Conservation (phyloP, 2,888 invertebrate species). For the Ormyrus thymus region DNA sequence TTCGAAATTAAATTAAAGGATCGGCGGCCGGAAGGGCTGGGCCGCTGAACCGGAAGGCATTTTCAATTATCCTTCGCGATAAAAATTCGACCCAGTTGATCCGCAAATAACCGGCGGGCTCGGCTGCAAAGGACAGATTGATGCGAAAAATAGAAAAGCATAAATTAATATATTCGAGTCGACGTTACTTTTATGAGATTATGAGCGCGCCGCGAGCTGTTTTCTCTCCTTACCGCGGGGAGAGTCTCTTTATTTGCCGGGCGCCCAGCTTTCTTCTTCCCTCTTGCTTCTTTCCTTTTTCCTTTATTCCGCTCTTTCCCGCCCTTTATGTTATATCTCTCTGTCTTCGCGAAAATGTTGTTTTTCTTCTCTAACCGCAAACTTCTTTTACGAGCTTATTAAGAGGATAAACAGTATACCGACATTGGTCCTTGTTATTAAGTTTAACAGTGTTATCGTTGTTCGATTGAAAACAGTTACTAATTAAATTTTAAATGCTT, state of each 20-base stretch:
- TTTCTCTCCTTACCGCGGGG: slow-evolving; percentile 7
- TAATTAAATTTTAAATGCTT: too few relatives aligned
- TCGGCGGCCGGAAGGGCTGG: too few relatives aligned
- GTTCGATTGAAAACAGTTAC: too few relatives aligned
- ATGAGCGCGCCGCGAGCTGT: slow-evolving; percentile 37
- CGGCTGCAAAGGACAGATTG: slow-evolving; percentile 13
- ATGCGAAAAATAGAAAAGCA: slow-evolving; percentile 28
- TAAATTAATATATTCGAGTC: slow-evolving; percentile 38
- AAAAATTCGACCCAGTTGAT: slow-evolving; percentile 5
- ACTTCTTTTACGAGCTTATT: slow-evolving; percentile 38
- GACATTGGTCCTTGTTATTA: too few relatives aligned
- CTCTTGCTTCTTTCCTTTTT: not conserved
- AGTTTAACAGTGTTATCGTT: too few relatives aligned
- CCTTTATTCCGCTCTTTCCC: not conserved
- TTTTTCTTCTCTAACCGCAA: slow-evolving; percentile 29
- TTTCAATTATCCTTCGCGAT: slow-evolving; percentile 4
- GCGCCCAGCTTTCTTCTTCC: not conserved
- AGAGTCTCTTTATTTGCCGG: slow-evolving; percentile 30
- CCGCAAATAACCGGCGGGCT: slow-evolving; percentile 16
- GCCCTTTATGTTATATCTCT: not conserved
- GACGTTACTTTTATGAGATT: slow-evolving; percentile 46
- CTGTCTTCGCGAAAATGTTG: not conserved
- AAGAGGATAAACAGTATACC: not conserved
- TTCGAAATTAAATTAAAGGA: too few relatives aligned
- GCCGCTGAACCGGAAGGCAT: too few relatives aligned